phyloP scores from a whole-genome alignment of 2,888 invertebrate genomes.

The Automeris io region DNA sequence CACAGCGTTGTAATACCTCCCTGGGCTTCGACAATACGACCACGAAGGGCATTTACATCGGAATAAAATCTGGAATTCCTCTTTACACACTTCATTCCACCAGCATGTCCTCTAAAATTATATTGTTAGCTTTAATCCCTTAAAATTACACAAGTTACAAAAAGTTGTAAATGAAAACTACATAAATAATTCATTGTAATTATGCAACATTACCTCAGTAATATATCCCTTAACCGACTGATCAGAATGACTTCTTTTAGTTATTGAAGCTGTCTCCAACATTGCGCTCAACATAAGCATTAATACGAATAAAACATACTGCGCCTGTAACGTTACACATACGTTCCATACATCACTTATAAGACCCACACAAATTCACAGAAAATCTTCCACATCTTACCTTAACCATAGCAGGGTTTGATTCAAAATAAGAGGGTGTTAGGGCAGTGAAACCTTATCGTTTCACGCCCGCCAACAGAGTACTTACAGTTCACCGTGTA shows the following conservation, averaged over 20 bases:
- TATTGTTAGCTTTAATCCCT: background rate
- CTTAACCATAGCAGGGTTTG: conserved; percentile 64
- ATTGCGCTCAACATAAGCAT: conserved; percentile 52
- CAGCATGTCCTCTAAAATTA: conserved; percentile 87
- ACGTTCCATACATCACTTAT: conserved; percentile 25
- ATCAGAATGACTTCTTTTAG: conserved; percentile 86
- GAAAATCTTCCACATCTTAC: conserved; percentile 29
- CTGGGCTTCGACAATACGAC: conserved; percentile 92
- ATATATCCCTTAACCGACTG: conserved; percentile 88
- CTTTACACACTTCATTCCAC: conserved; percentile 96
- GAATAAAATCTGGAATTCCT: conserved; percentile 91
- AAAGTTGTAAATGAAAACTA: background rate
- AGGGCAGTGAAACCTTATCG: conserved; percentile 37
- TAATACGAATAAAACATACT: conserved; percentile 53
- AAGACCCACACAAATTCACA: conserved; percentile 19
- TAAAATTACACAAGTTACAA: no score
- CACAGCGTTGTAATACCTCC: conserved; percentile 92
- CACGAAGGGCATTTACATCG: conserved; percentile 92
- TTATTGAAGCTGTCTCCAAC: conserved; percentile 52
- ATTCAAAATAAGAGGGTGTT: conserved; percentile 40
- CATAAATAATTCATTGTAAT: background rate
- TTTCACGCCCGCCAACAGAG: conserved; percentile 48
- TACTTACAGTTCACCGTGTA: conserved; percentile 11
- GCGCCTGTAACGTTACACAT: conserved; percentile 41
- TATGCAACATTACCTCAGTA: conserved; percentile 80